Conservation (phyloP, 1,140 invertebrate genomes). For the Anoplophora glabripennis region DNA sequence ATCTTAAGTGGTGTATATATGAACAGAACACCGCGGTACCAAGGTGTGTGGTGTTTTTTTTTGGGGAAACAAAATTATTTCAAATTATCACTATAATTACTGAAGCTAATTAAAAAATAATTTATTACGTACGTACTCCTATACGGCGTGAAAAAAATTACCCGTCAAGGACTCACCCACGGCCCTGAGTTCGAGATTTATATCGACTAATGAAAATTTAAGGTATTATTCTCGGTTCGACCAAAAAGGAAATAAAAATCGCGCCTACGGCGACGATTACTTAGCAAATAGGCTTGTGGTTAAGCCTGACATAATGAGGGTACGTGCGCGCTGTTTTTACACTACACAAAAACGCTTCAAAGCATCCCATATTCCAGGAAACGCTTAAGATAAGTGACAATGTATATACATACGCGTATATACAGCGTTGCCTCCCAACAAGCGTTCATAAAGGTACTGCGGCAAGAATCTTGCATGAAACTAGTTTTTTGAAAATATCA, state of each 20-base stretch:
- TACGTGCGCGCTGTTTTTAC: neutral
- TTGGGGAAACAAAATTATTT: neutral
- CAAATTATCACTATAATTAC: neutral
- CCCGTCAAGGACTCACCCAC: neutral
- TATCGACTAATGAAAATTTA: constrained; percentile 5
- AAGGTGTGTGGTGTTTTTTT: neutral
- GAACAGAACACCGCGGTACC: too few species aligned
- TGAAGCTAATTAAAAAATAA: neutral
- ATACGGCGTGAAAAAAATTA: neutral
- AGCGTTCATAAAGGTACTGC: too few species aligned
- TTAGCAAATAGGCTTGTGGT: neutral
- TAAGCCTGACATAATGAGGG: constrained; percentile 13
- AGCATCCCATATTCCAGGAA: too few species aligned
- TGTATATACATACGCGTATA: too few species aligned
- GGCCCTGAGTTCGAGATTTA: neutral
- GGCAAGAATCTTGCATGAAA: too few species aligned
- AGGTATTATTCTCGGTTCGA: constrained; percentile 7
- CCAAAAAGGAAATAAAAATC: neutral
- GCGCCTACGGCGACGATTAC: constrained; percentile 1
- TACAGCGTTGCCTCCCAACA: too few species aligned
- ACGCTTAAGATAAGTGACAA: too few species aligned
- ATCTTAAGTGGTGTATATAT: too few species aligned
- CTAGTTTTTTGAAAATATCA: too few species aligned
- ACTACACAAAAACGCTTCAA: too few species aligned
- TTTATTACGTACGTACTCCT: neutral